Evolutionary conservation across 2,888 invertebrate genomes (phyloP).

Genomic region (Paralinhomoeus sp.): DNA sequence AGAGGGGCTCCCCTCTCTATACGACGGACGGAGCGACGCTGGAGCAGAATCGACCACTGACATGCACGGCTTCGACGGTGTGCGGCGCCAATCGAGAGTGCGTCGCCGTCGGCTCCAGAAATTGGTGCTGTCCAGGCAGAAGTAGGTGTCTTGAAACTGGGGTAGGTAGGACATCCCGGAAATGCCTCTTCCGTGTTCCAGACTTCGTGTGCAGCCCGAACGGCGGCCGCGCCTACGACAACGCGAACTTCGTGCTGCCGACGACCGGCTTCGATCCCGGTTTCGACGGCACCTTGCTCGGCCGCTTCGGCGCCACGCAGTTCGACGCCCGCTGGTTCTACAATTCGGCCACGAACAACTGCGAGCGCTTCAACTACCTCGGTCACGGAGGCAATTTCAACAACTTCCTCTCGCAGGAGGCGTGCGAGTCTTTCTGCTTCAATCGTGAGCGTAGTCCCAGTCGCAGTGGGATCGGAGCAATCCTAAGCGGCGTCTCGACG

Average conservation of each 20-base stretch:
- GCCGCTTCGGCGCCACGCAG: too few relatives aligned
- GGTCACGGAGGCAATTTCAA: conserved; percentile 21
- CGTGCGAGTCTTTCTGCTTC: conserved; percentile 14
- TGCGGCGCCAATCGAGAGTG: background rate
- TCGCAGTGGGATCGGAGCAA: too few relatives aligned
- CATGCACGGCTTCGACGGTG: background rate
- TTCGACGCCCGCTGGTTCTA: conserved; percentile 8
- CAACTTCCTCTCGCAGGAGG: conserved; percentile 13
- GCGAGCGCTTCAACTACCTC: conserved; percentile 14
- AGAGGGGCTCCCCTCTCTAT: conserved; percentile 22
- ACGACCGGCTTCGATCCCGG: background rate
- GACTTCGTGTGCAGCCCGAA: background rate
- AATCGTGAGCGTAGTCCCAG: conserved; percentile 6
- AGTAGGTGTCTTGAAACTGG: background rate
- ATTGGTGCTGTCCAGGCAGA: background rate
- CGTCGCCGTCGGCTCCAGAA: background rate
- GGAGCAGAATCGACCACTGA: background rate
- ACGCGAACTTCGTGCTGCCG: background rate
- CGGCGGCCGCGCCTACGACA: background rate
- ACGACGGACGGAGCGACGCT: conserved; percentile 9
- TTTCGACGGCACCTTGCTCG: background rate
- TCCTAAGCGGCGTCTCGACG: too few relatives aligned
- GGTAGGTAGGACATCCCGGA: background rate
- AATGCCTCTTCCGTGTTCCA: background rate
- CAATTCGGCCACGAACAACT: conserved; percentile 17